Percentiles rank a stretch among this genome's conserved stretches.
These are phyloP conservation scores for Toxotes jaculatrix DNA, from an alignment of 2,113 vertebrate genomes.

Conservation along the genomic window DNA sequence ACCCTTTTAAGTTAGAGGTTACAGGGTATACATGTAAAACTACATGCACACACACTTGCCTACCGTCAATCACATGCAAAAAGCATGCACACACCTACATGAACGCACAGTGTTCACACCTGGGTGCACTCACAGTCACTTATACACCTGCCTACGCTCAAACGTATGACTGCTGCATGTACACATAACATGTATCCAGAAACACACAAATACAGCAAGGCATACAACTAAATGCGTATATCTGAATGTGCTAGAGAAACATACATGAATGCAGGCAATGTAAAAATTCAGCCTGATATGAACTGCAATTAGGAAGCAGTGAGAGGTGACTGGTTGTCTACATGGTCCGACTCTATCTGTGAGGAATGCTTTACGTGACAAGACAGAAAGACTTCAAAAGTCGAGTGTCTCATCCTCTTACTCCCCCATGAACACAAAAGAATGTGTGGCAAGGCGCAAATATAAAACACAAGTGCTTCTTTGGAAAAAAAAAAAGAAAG, in stretches of 20 bases:
- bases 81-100: not conserved
- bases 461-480: constrained; percentile 85
- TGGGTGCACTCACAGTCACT: not conserved
- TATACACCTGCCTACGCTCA: no score
- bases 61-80: constrained; percentile 2
- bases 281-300: not conserved
- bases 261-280: no score
- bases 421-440: constrained; percentile 77
- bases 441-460: constrained; percentile 85
- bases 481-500: constrained; percentile 40
- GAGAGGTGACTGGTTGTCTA: constrained; percentile 32
- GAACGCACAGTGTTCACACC: not conserved
- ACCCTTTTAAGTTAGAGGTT: constrained; percentile 19
- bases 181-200: not conserved
- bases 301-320: not conserved
- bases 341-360: constrained; percentile 32
- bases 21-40: constrained; percentile 7
- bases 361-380: constrained; percentile 74
- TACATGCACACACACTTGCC: not conserved
- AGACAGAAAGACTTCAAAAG: constrained; percentile 68
- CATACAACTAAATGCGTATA: not conserved
- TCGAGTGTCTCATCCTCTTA: constrained; percentile 63
- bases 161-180: not conserved
- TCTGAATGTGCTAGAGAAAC: not conserved
- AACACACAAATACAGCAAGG: not conserved